These are phyloP conservation scores for Novumbra hubbsi DNA, from an alignment of 2,797 vertebrate genomes.

Conservation along the genomic window DNA sequence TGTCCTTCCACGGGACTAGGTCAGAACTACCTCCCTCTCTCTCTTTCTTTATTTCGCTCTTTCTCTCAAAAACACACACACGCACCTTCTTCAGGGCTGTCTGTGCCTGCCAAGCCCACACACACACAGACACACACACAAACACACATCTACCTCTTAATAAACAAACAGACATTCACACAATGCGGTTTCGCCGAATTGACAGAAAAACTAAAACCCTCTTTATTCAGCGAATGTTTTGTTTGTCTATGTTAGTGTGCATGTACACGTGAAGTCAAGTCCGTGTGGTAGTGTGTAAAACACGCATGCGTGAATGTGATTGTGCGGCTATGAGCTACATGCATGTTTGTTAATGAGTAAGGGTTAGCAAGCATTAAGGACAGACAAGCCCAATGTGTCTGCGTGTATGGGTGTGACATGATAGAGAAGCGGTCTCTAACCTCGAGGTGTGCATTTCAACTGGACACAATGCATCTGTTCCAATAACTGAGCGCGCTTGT, in stretches of 20 bases:
- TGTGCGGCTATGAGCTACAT: not conserved
- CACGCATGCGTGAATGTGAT: not conserved
- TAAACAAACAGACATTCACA: not conserved
- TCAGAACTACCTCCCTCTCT: no score
- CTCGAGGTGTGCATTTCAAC: constrained; percentile 84
- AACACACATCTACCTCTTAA: not conserved
- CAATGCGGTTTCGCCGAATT: not conserved
- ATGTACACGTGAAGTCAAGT: constrained; percentile 10
- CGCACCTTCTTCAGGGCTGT: not conserved
- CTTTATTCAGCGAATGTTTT: constrained; percentile 15
- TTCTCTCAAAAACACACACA: constrained; percentile 1
- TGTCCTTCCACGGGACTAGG: no score
- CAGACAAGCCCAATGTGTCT: constrained; percentile 19
- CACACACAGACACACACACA: not conserved
- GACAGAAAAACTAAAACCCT: not conserved
- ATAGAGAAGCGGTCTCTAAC: constrained; percentile 78
- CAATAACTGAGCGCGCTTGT: constrained; percentile 82
- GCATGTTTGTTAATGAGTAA: constrained; percentile 10
- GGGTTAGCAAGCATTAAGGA: not conserved
- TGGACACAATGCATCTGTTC: constrained; percentile 86
- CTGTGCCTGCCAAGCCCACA: not conserved
- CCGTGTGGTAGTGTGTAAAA: constrained; percentile 3
- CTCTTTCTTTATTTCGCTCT: no score
- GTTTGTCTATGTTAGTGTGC: constrained; percentile 16
- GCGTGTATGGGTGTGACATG: constrained; percentile 48